Percentiles rank a stretch among this genome's conserved stretches.
Evolutionary conservation across 2,113 vertebrate species (phyloP).

Genomic region (Sinocyclocheilus anshuiensis): DNA sequence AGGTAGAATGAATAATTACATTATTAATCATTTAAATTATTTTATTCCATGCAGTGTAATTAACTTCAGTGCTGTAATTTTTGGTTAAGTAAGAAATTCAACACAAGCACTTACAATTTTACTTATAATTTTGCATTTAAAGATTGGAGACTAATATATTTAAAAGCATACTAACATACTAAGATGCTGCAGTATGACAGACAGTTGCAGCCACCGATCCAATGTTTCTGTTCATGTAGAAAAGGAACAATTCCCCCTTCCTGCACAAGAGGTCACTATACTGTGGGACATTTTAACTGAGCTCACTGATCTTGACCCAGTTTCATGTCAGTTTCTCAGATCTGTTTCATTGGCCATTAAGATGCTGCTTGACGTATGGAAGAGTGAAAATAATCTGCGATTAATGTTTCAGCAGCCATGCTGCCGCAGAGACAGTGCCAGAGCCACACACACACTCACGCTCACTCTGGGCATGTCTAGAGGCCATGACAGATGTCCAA

Average conservation of each 20-base stretch:
- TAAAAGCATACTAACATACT: neutral
- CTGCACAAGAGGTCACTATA: neutral
- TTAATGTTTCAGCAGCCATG: slow-evolving; percentile 58
- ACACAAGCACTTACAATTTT: neutral
- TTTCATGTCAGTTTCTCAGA: slow-evolving; percentile 24
- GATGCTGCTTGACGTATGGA: slow-evolving; percentile 34
- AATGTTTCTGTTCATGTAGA: neutral
- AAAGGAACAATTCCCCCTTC: neutral
- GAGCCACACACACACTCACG: slow-evolving; percentile 19
- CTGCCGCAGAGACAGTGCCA: slow-evolving; percentile 52
- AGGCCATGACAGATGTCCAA: slow-evolving; percentile 77
- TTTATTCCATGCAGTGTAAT: neutral
- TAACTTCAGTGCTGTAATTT: neutral
- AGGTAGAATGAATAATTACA: no score
- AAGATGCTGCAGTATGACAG: neutral
- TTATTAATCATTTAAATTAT: no score
- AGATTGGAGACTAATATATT: neutral
- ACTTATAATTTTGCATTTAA: neutral
- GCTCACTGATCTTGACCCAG: slow-evolving; percentile 24
- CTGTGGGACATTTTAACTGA: neutral
- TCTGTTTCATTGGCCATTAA: slow-evolving; percentile 46
- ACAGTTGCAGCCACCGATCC: neutral
- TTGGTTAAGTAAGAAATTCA: neutral
- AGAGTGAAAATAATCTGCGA: slow-evolving; percentile 50
- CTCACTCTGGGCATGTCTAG: slow-evolving; percentile 68